Conservation (phyloP, 2,797 vertebrate genomes). For the Gymnodraco acuticeps region DNA sequence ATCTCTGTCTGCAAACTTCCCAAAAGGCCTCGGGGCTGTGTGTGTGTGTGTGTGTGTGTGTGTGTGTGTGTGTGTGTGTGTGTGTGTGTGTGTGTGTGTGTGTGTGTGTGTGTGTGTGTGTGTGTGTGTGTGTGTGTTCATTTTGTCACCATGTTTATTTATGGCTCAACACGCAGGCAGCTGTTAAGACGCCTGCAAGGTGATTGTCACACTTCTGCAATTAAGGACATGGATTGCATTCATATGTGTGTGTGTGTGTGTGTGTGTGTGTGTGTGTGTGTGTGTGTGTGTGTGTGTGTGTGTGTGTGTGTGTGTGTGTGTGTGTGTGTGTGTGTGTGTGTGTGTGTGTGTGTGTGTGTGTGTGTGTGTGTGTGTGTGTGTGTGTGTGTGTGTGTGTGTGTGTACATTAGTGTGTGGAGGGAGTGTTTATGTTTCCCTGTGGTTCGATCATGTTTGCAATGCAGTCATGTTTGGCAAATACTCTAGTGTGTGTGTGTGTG, state of each 20-base stretch:
- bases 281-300: slow-evolving; percentile 19
- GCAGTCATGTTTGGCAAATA: no score
- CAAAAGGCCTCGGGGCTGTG: slow-evolving; percentile 5
- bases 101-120: not conserved
- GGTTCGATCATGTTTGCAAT: slow-evolving; percentile 16
- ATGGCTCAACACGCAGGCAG: slow-evolving; percentile 60
- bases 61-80: not conserved
- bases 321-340: not conserved
- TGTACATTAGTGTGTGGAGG: not conserved
- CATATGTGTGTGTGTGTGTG: slow-evolving; percentile 20
- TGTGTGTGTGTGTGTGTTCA: not conserved
- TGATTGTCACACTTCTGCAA: slow-evolving; percentile 59
- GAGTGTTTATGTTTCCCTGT: slow-evolving; percentile 23
- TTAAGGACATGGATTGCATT: slow-evolving; percentile 19
- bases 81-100: not conserved
- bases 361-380: slow-evolving; percentile 23
- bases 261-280: slow-evolving; percentile 21
- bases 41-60: slow-evolving; percentile 1
- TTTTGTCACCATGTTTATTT: slow-evolving; percentile 67
- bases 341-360: slow-evolving; percentile 20
- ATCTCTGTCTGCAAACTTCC: slow-evolving; percentile 3
- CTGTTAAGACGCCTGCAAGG: slow-evolving; percentile 62
- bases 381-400: not conserved
- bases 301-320: slow-evolving; percentile 18
- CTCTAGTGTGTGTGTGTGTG: no score